Evolutionary conservation across 2,888 invertebrate genomes (phyloP).

Genomic region (Zele albiditarsus): DNA sequence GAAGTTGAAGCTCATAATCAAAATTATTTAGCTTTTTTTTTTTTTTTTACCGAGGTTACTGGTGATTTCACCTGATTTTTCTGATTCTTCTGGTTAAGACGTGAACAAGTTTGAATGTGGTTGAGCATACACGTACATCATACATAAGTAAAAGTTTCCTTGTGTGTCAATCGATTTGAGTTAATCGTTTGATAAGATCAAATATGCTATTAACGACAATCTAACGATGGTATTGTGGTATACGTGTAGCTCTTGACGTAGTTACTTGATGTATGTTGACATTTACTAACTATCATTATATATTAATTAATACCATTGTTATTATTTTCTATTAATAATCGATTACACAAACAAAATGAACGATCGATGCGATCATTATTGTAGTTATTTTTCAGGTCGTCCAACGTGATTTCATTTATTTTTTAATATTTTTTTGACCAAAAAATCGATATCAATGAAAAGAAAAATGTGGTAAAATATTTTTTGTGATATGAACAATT

Average conservation of each 20-base stretch:
- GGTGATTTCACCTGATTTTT: no score
- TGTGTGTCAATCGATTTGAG: neutral
- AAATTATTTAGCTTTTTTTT: no score
- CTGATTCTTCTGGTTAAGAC: no score
- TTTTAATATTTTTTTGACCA: neutral
- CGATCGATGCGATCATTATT: neutral
- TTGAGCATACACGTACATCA: no score
- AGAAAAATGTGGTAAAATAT: neutral
- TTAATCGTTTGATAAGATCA: neutral
- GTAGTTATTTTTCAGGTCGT: neutral
- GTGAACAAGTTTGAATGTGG: no score
- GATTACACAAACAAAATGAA: conserved; percentile 31
- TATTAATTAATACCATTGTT: conserved; percentile 28
- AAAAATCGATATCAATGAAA: neutral
- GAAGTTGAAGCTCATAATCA: no score
- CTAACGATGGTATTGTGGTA: neutral
- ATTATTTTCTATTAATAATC: conserved; percentile 38
- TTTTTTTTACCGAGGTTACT: no score
- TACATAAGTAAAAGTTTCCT: no score
- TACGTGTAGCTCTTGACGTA: neutral
- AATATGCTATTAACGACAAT: neutral
- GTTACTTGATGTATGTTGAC: no score
- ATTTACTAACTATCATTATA: no score
- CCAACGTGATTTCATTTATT: neutral
- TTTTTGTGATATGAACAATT: no score